Evolutionary conservation across 2,888 invertebrate genomes (phyloP), one percentile per base, ranked within the genome.

Genomic region (Nemotelus pantherinus): DNA sequence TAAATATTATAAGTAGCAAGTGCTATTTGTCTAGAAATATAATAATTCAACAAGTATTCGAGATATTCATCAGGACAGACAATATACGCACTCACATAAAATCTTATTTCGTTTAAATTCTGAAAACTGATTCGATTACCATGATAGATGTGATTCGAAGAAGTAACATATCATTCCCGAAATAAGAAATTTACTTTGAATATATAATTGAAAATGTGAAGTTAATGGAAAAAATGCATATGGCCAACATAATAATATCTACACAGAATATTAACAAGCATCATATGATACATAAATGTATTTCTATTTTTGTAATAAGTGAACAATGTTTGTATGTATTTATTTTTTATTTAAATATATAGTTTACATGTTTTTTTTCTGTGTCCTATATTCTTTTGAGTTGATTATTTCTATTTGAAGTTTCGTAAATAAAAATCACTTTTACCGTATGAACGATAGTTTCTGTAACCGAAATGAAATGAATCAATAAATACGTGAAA

Each of bases 101-200:
- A 25, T 25, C 25, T 25, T 25, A 25, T 25, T 25, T 25, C 25
- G 25, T 25, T 25, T 25, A 25, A 25, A 25, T 25, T 25, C 25
- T 25, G 25, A 10, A n/a, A 58, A 58, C n/a, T 45, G 43, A 65
- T 39, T 47, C 45, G 47, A 65, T 43, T 25, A 25, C 25, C 25
- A 47, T 45, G 65, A 68, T 39, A 68, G 53, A 47, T 25, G 25
- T n/a, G 25, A 5, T 53, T 63, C 43, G 10, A 47, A 65, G 41
- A 68, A 68, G 68, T 68, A 4, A 68, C 68, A 68, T 68, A 68
- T 68, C 68, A 68, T 68, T 68, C 68, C 68, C 68, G 10, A 3
- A 39, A 68, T 10, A 58, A 58, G 25, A 4, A 50, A 44, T 2
- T 1, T 10, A 44, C 2, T 65, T n/a, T 39, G n/a, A n/a, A 7